Conservation (phyloP, 2,113 vertebrate species). For the Microcebus ravelobensis region DNA sequence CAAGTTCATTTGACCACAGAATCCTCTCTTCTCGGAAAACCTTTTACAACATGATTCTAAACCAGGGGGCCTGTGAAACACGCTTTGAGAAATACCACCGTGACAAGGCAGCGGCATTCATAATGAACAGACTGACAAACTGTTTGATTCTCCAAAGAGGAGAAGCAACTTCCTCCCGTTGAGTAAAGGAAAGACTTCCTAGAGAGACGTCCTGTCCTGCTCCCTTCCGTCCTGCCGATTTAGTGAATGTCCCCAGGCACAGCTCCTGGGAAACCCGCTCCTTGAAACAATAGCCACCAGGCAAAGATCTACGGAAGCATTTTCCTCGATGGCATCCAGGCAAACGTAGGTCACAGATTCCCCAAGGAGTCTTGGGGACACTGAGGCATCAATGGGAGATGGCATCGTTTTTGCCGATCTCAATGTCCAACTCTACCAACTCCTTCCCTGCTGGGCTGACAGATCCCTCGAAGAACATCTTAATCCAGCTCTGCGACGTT, state of each 20-base stretch:
- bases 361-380: not conserved
- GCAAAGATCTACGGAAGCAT: not conserved
- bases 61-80: not conserved
- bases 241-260: not conserved
- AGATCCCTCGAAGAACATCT: not conserved
- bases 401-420: not conserved
- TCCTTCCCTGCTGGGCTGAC: not conserved
- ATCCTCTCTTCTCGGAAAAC: not conserved
- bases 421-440: not conserved
- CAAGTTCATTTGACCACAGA: not conserved
- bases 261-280: not conserved
- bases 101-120: not conserved
- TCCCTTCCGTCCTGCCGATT: not conserved
- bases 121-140: not conserved
- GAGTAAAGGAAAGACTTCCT: not conserved
- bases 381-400: not conserved
- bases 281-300: not conserved
- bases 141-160: not conserved
- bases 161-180: not conserved
- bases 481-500: not conserved
- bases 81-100: not conserved
- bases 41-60: not conserved
- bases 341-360: not conserved
- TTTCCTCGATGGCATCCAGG: not conserved
- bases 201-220: not conserved